Conservation (phyloP, 2,888 invertebrate genomes). For the Sarcophaga caerulescens region DNA sequence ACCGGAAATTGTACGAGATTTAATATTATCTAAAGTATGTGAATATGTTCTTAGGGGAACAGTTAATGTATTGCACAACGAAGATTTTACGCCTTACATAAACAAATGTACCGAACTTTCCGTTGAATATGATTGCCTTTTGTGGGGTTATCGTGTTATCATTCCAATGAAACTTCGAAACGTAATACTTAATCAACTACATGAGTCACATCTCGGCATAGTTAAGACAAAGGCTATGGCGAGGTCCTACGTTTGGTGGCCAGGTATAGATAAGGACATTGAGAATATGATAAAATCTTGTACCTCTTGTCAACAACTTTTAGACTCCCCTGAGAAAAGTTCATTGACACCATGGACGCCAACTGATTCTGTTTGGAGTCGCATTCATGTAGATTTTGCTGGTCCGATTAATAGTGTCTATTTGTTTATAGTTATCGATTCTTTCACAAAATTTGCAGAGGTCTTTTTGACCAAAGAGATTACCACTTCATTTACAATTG, state of each 20-base stretch:
- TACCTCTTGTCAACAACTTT: no score
- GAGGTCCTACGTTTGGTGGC: no score
- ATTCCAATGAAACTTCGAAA: conserved; percentile 15
- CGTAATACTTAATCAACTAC: neutral
- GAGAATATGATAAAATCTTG: no score
- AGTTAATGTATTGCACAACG: neutral
- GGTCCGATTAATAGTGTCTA: conserved; percentile 9
- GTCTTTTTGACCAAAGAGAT: conserved; percentile 12
- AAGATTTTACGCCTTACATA: neutral
- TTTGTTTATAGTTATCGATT: conserved; percentile 17
- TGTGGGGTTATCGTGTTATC: conserved; percentile 26
- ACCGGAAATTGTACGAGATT: neutral
- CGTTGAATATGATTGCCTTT: neutral
- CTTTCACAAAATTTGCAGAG: conserved; percentile 16
- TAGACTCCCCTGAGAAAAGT: no score
- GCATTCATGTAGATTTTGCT: conserved; percentile 17
- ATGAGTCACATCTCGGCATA: neutral
- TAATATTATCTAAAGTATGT: conserved; percentile 1
- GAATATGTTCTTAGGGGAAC: neutral
- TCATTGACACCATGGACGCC: conserved; percentile 18
- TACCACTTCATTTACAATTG: neutral
- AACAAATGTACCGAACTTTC: neutral
- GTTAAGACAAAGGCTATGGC: no score
- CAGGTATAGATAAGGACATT: no score
- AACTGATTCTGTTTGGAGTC: conserved; percentile 10